Conservation (phyloP, 2,113 vertebrate genomes). For the Galemys pyrenaicus region DNA sequence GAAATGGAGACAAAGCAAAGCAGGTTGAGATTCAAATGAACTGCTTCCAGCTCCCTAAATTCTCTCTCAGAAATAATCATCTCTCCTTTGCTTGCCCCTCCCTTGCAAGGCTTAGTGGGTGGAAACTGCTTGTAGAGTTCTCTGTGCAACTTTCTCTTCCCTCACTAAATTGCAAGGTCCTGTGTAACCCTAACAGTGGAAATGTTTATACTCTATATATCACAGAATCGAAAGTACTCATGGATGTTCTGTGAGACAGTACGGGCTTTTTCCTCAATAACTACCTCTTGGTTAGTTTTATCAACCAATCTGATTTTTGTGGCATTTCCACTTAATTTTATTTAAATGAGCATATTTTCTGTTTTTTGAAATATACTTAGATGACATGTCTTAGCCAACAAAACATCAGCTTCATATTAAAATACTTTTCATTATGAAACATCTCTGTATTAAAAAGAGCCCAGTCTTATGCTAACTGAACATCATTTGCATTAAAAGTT, state of each 20-base stretch:
- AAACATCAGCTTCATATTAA: constrained; percentile 5
- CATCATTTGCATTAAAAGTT: neutral
- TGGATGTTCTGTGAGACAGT: neutral
- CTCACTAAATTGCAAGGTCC: neutral
- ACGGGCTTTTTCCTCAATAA: constrained; percentile 7
- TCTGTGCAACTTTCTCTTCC: neutral
- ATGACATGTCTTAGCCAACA: neutral
- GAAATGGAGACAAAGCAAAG: neutral
- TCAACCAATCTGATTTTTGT: neutral
- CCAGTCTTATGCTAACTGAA: neutral
- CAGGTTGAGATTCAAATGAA: neutral
- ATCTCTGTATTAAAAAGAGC: neutral
- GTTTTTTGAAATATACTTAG: neutral
- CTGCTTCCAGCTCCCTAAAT: neutral
- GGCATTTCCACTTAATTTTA: neutral
- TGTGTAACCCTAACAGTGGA: neutral
- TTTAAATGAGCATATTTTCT: neutral
- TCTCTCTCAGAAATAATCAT: neutral
- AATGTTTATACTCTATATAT: neutral
- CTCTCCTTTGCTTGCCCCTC: neutral
- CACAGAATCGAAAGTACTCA: neutral
- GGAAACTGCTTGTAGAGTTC: neutral
- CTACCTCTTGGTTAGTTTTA: neutral
- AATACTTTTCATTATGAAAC: neutral
- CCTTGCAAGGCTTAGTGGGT: neutral